A percentile compares a stretch with the other conserved stretches of the same genome.
phyloP scores from a whole-genome alignment of 1,140 invertebrate genomes.

The Zaprionus africanus region DNA sequence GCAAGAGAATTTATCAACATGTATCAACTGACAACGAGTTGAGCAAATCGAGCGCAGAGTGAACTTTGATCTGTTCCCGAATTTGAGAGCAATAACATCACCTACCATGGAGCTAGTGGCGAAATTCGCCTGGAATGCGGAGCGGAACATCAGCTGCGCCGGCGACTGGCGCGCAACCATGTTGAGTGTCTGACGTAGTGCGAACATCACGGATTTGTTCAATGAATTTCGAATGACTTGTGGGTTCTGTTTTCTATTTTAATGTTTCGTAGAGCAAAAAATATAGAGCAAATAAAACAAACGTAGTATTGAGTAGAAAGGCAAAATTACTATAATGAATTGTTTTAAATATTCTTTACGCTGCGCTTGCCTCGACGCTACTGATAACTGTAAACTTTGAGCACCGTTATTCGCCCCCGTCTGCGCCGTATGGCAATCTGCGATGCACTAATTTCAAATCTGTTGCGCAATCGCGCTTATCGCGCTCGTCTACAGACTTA shows the following conservation, averaged over 20 bases:
- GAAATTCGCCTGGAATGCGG: slow-evolving; percentile 59
- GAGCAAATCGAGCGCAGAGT: slow-evolving; percentile 34
- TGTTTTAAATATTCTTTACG: slow-evolving; percentile 17
- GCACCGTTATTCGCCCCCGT: slow-evolving; percentile 41
- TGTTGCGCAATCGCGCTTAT: slow-evolving; percentile 72
- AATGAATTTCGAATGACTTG: slow-evolving; percentile 42
- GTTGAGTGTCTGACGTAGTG: slow-evolving; percentile 59
- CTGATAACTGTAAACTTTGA: slow-evolving; percentile 56
- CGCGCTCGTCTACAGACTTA: slow-evolving; percentile 35
- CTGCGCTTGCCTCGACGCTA: slow-evolving; percentile 25
- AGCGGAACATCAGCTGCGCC: slow-evolving; percentile 21
- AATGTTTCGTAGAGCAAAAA: slow-evolving; percentile 12
- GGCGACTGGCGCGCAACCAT: slow-evolving; percentile 30
- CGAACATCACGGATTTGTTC: slow-evolving; percentile 59
- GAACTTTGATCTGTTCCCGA: slow-evolving; percentile 64
- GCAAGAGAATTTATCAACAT: not conserved
- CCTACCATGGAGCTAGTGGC: slow-evolving; percentile 62
- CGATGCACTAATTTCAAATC: slow-evolving; percentile 33
- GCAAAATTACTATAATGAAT: slow-evolving; percentile 30
- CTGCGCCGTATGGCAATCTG: slow-evolving; percentile 4
- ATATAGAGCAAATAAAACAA: slow-evolving; percentile 6
- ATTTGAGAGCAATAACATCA: slow-evolving; percentile 6
- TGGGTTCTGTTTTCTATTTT: slow-evolving; percentile 8
- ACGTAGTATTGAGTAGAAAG: slow-evolving; percentile 26
- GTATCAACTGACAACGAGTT: not conserved